Conservation (phyloP, 2,888 invertebrate species). For the Eupithecia dodoneata region DNA sequence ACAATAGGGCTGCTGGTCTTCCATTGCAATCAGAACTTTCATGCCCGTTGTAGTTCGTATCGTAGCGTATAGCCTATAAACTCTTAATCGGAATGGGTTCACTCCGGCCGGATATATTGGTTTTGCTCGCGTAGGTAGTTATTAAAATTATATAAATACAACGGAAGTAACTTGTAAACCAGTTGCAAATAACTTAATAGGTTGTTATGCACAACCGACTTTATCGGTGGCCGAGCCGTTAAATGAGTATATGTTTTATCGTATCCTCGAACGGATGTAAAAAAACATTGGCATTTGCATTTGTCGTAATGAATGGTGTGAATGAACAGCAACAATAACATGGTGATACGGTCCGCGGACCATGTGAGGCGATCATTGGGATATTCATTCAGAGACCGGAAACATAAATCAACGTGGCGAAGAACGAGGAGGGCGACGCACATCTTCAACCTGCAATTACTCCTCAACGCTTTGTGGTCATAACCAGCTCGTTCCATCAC, state of each 20-base stretch:
- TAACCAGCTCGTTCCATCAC: slow-evolving; percentile 30
- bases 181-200: slow-evolving; percentile 13
- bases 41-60: neutral
- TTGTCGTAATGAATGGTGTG: slow-evolving; percentile 59
- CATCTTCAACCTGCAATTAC: slow-evolving; percentile 43
- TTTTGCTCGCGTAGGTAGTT: neutral
- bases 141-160: slow-evolving; percentile 2
- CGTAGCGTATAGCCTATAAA: neutral
- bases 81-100: neutral
- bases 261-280: slow-evolving; percentile 42
- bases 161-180: slow-evolving; percentile 12
- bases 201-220: slow-evolving; percentile 17
- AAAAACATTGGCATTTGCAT: slow-evolving; percentile 56
- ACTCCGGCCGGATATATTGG: neutral
- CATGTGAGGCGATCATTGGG: slow-evolving; percentile 73
- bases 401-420: slow-evolving; percentile 76
- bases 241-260: slow-evolving; percentile 30
- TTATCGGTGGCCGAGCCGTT: slow-evolving; percentile 23
- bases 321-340: slow-evolving; percentile 67
- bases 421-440: slow-evolving; percentile 55
- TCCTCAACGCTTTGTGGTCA: slow-evolving; percentile 40
- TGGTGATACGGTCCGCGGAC: slow-evolving; percentile 53
- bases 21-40: neutral
- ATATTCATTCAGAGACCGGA: slow-evolving; percentile 77
- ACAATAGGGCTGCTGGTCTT: too few species aligned